A percentile compares a stretch with the other conserved stretches of the same genome.
Conservation (phyloP, 2,797 vertebrate genomes). For the Hypotaenidia okinawae region DNA sequence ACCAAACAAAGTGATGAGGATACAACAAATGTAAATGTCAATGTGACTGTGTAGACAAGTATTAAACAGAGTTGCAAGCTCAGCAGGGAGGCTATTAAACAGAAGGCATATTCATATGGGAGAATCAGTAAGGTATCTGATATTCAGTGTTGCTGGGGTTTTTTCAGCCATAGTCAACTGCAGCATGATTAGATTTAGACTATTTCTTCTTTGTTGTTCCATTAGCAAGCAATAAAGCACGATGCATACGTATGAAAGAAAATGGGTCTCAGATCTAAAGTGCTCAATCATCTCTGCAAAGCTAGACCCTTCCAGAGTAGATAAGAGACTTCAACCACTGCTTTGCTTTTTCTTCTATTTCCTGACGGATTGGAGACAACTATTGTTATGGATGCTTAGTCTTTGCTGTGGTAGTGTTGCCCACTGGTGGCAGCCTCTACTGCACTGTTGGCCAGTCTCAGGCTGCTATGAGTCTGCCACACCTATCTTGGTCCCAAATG, state of each 20-base stretch:
- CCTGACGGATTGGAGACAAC: neutral
- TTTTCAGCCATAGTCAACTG: neutral
- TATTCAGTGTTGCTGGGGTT: accelerated
- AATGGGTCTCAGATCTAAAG: constrained; percentile 21
- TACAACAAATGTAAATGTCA: neutral
- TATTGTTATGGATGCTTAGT: neutral
- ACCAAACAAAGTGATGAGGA: neutral
- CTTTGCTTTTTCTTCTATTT: neutral
- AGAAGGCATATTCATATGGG: neutral
- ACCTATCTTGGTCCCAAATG: neutral
- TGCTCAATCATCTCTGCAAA: neutral
- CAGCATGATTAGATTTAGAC: constrained; percentile 45
- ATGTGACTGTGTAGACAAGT: neutral
- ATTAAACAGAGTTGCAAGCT: neutral
- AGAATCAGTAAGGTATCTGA: neutral
- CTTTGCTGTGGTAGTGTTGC: neutral
- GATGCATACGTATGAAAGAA: neutral
- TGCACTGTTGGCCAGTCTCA: neutral
- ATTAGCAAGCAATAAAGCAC: constrained; percentile 51
- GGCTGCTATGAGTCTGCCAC: neutral
- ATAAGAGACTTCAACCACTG: neutral
- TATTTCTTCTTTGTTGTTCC: constrained; percentile 25
- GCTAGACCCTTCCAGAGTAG: neutral
- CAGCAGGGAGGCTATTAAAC: neutral
- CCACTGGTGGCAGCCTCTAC: neutral